phyloP scores from a whole-genome alignment of 2,888 invertebrate genomes.

The Synanthedon tipuliformis region DNA sequence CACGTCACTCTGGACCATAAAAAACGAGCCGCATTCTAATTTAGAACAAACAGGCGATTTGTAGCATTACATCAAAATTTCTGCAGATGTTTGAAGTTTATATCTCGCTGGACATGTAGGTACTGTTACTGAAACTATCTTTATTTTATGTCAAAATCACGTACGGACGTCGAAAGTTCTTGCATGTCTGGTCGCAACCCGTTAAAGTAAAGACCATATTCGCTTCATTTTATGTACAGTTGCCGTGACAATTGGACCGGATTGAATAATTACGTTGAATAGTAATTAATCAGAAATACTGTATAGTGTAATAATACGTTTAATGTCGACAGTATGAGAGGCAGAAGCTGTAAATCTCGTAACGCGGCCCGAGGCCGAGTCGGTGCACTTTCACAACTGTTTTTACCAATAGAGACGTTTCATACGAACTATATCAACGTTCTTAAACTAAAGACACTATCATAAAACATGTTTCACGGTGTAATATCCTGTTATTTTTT shows the following conservation, averaged over 20 bases:
- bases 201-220: constrained; percentile 38
- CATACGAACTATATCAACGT: constrained; percentile 47
- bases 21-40: constrained; percentile 64
- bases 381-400: constrained; percentile 55
- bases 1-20: constrained; percentile 63
- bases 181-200: constrained; percentile 33
- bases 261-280: constrained; percentile 50
- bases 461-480: constrained; percentile 47
- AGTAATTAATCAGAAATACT: constrained; percentile 58
- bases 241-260: constrained; percentile 41
- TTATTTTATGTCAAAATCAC: constrained; percentile 48
- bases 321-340: constrained; percentile 48
- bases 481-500: constrained; percentile 68
- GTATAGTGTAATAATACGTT: constrained; percentile 62
- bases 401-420: constrained; percentile 64
- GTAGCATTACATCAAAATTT: constrained; percentile 40
- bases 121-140: constrained; percentile 46
- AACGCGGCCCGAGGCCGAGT: constrained; percentile 42
- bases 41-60: constrained; percentile 58
- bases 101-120: constrained; percentile 31
- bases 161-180: constrained; percentile 23
- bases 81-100: constrained; percentile 30
- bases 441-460: constrained; percentile 42
- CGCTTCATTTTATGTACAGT: constrained; percentile 32
- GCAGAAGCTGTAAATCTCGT: constrained; percentile 56